Evolutionary conservation across 1,140 invertebrate genomes (phyloP), one percentile per base, ranked within the genome.

Genomic region (Nymphalis io): DNA sequence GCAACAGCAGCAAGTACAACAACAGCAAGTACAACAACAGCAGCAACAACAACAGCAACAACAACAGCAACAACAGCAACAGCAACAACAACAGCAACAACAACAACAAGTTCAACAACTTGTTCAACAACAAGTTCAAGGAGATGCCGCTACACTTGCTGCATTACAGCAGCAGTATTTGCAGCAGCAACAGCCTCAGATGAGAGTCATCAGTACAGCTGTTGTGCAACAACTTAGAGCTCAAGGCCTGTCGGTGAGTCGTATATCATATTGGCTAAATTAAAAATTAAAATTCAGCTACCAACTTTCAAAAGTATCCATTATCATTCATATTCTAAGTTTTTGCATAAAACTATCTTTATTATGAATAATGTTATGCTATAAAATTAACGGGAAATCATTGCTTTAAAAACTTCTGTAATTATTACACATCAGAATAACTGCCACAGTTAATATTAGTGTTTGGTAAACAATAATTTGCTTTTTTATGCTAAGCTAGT

Each of bases 171-270:
- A 93, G 68, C 92, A 93, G 46, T 90, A 92, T 63, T 82, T 92
- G 60, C 92, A 92, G 66, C 92, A 93, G 66, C 93, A 93, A 62
- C 93, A 93, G 73, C 93, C 93, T 27, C 85, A 90, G 68, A 83
- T 92, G 12, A 84, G 91, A 62, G 91, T 93, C 21, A 90, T 93
- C 69, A 93, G 92, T 72, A 88, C 92, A 16, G 90, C 92, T 64
- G 87, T 92, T 42, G 88, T 93, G 10, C 92, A 93, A 59, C 92
- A 93, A 72, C 77, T 92, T 57, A 87, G 91, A 69, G 89, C 90
- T 4, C 91, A 92, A 65, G 91, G 92, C 42, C 74, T 93, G 48
- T 85, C 90, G 59, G 91, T 92, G 53, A 88, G 88, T 87, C 60
- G 27, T 48, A 23, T 18, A 4, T 23, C 39, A 48, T 33, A 53